phyloP scores from a whole-genome alignment of 2,113 vertebrate species.

The Grallaria varia region DNA sequence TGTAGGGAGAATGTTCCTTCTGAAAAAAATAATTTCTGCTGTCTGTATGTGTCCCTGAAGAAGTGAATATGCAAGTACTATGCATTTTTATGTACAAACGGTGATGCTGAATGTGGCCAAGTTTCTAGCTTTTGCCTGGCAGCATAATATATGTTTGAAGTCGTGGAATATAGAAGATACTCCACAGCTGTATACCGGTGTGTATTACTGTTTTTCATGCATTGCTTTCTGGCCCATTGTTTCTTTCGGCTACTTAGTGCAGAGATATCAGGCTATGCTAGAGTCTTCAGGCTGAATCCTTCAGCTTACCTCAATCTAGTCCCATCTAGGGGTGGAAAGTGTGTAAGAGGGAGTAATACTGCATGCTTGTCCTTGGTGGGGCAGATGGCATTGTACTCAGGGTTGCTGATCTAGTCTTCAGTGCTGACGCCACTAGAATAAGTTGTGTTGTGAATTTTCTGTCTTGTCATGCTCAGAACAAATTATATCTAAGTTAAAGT shows the following conservation, averaged over 20 bases:
- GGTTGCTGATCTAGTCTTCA: not conserved
- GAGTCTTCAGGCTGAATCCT: not conserved
- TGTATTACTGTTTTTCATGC: not conserved
- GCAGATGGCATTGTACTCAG: not conserved
- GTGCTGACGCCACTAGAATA: not conserved
- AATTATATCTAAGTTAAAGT: not conserved
- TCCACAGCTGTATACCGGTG: not conserved
- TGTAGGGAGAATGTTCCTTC: not conserved
- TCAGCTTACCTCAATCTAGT: not conserved
- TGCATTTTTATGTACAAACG: not conserved
- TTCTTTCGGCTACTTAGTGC: not conserved
- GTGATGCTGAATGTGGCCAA: not conserved
- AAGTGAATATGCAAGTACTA: not conserved
- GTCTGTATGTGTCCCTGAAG: not conserved
- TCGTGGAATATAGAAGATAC: not conserved
- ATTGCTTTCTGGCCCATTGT: not conserved
- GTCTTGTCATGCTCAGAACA: not conserved
- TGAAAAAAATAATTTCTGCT: not conserved
- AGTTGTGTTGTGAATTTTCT: not conserved
- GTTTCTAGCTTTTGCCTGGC: not conserved
- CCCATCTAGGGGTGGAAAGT: not conserved
- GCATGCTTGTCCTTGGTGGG: not conserved
- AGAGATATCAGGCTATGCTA: not conserved
- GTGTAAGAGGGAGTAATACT: not conserved
- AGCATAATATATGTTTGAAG: not conserved